Percentiles rank a stretch among this genome's conserved stretches.
These are phyloP conservation scores for Lasioglossum figueresi DNA, from an alignment of 2,888 invertebrate species.

Conservation along the genomic window DNA sequence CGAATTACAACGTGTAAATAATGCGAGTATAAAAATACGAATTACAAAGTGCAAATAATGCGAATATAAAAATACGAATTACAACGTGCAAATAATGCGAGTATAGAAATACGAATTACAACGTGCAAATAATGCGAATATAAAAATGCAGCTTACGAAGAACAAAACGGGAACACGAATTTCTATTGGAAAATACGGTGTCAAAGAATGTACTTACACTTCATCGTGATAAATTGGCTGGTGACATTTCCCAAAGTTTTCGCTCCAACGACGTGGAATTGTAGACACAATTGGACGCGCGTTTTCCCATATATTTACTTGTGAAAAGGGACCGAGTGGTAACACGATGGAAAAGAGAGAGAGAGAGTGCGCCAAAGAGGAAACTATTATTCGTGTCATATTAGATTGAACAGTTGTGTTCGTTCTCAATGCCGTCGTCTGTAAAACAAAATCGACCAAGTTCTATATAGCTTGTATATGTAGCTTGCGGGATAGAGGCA, in stretches of 20 bases:
- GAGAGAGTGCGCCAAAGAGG: neutral
- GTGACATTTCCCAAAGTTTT: constrained; percentile 39
- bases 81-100: too few species aligned
- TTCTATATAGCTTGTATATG: too few species aligned
- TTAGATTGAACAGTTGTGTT: constrained; percentile 31
- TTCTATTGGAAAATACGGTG: neutral
- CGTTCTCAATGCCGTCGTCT: constrained; percentile 14
- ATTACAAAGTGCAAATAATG: too few species aligned
- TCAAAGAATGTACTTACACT: neutral
- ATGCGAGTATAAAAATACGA: too few species aligned
- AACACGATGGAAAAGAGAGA: neutral
- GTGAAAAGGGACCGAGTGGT: constrained; percentile 25
- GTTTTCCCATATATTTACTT: constrained; percentile 29
- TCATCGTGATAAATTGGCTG: neutral
- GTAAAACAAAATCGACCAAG: constrained; percentile 14
- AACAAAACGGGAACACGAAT: neutral
- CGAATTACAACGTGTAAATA: too few species aligned
- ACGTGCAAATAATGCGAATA: neutral
- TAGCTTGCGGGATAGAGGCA: neutral
- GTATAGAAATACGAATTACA: neutral
- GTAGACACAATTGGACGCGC: constrained; percentile 32
- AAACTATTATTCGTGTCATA: constrained; percentile 5
- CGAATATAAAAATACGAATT: too few species aligned
- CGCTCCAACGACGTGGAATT: constrained; percentile 33
- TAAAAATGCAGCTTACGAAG: neutral